These are phyloP conservation scores for Diplogasteroides magnus DNA, from an alignment of 1,140 invertebrate species.

Conservation along the genomic window DNA sequence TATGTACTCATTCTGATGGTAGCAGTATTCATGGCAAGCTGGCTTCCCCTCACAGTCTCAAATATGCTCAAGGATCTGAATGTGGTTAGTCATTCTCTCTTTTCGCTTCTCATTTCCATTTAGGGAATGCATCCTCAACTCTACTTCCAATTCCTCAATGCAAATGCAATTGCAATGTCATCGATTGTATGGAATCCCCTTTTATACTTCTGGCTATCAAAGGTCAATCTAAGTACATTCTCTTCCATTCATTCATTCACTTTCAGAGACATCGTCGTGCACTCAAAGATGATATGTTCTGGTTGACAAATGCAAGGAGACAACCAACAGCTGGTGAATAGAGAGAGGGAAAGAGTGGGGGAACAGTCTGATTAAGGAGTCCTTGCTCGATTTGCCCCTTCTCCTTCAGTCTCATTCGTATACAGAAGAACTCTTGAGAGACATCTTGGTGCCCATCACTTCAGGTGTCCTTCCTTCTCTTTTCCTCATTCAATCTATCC, in stretches of 20 bases:
- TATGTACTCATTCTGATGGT: conserved; percentile 55
- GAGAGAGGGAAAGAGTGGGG: no score
- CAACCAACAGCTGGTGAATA: no score
- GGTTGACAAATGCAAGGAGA: conserved; percentile 50
- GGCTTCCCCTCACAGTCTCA: conserved; percentile 52
- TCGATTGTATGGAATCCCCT: conserved; percentile 53
- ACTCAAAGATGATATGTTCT: conserved; percentile 53
- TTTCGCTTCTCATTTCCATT: neutral
- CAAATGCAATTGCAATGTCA: conserved; percentile 53
- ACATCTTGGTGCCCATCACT: conserved; percentile 38
- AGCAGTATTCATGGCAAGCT: conserved; percentile 49
- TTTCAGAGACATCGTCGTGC: conserved; percentile 51
- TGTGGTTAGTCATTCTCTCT: conserved; percentile 21
- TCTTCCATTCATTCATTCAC: neutral
- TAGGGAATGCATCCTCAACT: conserved; percentile 27
- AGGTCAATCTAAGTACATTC: conserved; percentile 25
- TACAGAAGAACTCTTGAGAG: conserved; percentile 49
- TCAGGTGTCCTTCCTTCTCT: conserved; percentile 17
- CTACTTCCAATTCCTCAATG: conserved; percentile 54
- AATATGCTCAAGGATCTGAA: conserved; percentile 50
- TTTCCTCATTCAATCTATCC: neutral
- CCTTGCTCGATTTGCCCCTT: conserved; percentile 48
- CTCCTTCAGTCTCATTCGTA: conserved; percentile 48
- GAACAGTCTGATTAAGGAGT: no score
- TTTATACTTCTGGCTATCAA: conserved; percentile 55